Conservation (phyloP, 2,888 invertebrate genomes). For the Dolichomitus sp. region DNA sequence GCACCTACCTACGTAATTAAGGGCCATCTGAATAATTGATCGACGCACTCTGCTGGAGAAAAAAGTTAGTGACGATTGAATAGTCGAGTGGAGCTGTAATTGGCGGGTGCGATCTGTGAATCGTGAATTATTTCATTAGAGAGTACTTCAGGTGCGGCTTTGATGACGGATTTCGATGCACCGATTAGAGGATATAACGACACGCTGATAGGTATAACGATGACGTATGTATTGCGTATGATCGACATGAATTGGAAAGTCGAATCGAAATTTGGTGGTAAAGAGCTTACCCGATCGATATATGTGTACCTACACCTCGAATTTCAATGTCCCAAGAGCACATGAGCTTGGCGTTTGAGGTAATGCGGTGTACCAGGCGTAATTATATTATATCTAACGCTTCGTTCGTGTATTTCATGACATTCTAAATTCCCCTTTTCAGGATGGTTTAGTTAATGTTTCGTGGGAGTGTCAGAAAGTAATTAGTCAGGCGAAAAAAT, state of each 20-base stretch:
- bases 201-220: background rate
- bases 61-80: slow-evolving; percentile 15
- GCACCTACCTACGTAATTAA: background rate
- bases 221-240: slow-evolving; percentile 2
- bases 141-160: background rate
- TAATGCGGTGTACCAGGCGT: background rate
- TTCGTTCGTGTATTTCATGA: background rate
- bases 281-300: background rate
- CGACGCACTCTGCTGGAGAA: background rate
- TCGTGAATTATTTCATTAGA: slow-evolving; percentile 18
- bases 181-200: background rate
- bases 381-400: background rate
- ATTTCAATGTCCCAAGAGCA: background rate
- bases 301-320: background rate
- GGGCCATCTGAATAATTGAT: slow-evolving; percentile 12
- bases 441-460: background rate
- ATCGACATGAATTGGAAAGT: background rate
- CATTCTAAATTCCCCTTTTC: background rate
- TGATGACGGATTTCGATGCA: slow-evolving; percentile 4
- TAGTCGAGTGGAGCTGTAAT: slow-evolving; percentile 4
- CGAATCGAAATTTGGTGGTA: background rate
- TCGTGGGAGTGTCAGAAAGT: background rate
- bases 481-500: no score
- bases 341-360: background rate
- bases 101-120: slow-evolving; percentile 14